Evolutionary conservation across 37 sponge, comb jelly and placozoan species (phyloP).

Genomic region (Mnemiopsis leidyi): DNA sequence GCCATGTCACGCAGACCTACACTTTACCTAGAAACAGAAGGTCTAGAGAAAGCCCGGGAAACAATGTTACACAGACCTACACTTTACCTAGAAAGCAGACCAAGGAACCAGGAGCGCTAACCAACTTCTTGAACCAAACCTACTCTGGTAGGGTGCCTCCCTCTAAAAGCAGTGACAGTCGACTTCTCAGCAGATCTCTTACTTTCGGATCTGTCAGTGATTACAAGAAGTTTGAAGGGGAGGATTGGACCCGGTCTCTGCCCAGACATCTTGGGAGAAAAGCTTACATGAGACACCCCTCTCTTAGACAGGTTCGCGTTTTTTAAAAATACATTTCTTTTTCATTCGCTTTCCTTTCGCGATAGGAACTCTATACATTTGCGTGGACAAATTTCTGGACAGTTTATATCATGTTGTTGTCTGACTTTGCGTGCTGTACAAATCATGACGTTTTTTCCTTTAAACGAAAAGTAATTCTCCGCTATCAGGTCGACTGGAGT

Average conservation of each 20-base stretch:
- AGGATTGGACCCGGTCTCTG: slow-evolving; percentile 38
- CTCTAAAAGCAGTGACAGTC: not conserved
- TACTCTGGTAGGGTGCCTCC: slow-evolving; percentile 2
- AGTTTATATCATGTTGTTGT: no score
- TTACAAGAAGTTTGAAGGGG: slow-evolving; percentile 46
- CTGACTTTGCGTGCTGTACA: no score
- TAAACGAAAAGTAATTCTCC: not conserved
- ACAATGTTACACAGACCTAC: not conserved
- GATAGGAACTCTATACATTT: no score
- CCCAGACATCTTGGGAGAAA: slow-evolving; percentile 63
- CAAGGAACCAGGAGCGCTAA: not conserved
- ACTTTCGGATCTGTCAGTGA: slow-evolving; percentile 43
- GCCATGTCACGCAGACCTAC: no score
- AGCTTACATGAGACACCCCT: slow-evolving; percentile 19
- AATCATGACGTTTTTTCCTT: no score
- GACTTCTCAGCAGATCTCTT: slow-evolving; percentile 24
- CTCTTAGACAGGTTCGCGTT: slow-evolving; percentile 23
- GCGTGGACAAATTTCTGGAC: no score
- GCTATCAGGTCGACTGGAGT: slow-evolving; percentile 53
- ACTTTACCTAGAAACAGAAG: slow-evolving; percentile 41
- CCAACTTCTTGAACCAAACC: slow-evolving; percentile 35
- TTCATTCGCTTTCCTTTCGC: no score
- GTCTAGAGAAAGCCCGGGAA: not conserved
- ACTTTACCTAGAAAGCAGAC: slow-evolving; percentile 17
- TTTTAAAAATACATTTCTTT: no score